Evolutionary conservation across 1,140 invertebrate species (phyloP).

Genomic region (Popillia japonica): DNA sequence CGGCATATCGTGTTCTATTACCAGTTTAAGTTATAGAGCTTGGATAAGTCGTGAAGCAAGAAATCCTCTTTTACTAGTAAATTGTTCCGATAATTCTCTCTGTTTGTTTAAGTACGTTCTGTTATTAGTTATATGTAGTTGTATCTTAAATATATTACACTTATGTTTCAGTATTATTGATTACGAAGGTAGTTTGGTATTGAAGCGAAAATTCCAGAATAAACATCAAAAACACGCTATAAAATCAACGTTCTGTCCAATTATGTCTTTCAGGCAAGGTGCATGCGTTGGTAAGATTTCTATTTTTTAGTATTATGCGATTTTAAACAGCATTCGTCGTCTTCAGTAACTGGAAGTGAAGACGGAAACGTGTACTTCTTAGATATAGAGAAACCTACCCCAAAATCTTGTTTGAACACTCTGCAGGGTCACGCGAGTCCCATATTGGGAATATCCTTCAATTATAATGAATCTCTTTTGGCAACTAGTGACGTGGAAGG

Average conservation of each 20-base stretch:
- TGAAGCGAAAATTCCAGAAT: slow-evolving; percentile 73
- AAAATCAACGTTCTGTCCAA: slow-evolving; percentile 85
- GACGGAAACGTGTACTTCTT: slow-evolving; percentile 87
- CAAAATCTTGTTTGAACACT: slow-evolving; percentile 80
- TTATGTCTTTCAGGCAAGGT: slow-evolving; percentile 82
- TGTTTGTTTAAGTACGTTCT: slow-evolving; percentile 66
- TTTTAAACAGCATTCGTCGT: not conserved
- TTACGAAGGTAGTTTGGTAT: slow-evolving; percentile 70
- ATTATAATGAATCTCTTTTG: slow-evolving; percentile 88
- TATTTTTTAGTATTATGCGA: not conserved
- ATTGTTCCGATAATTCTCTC: slow-evolving; percentile 78
- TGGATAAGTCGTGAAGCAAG: slow-evolving; percentile 81
- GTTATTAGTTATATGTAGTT: too few species aligned
- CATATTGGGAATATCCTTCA: slow-evolving; percentile 85
- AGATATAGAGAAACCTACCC: slow-evolving; percentile 77
- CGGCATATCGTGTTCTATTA: slow-evolving; percentile 70
- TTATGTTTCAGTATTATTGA: slow-evolving; percentile 67
- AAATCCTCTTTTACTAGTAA: slow-evolving; percentile 81
- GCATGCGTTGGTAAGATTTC: slow-evolving; percentile 74
- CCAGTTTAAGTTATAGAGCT: slow-evolving; percentile 80
- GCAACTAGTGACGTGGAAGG: slow-evolving; percentile 86
- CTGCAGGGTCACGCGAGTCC: slow-evolving; percentile 85
- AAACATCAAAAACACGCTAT: slow-evolving; percentile 70
- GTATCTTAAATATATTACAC: too few species aligned
- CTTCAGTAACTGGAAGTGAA: slow-evolving; percentile 82